phyloP scores from a whole-genome alignment of 2,888 invertebrate species.

The Rhingia campestris region DNA sequence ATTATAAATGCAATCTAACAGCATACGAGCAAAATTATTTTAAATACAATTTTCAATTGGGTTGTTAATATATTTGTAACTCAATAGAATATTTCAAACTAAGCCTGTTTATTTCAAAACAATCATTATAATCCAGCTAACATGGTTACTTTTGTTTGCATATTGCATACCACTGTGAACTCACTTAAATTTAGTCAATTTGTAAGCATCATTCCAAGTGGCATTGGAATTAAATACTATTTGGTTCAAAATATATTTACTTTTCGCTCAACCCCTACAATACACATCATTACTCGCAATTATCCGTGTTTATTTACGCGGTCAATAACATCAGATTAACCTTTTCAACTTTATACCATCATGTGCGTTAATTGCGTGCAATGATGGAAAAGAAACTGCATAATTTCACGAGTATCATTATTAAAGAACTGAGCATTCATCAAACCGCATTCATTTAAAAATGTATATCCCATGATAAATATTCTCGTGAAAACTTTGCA shows the following conservation, averaged over 20 bases:
- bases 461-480: constrained; percentile 22
- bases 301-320: constrained; percentile 39
- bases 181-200: neutral
- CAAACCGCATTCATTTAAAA: constrained; percentile 21
- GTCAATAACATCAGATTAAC: constrained; percentile 61
- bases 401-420: constrained; percentile 12
- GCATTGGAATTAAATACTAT: constrained; percentile 2
- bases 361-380: constrained; percentile 57
- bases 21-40: too few relatives aligned
- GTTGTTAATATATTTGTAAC: too few relatives aligned
- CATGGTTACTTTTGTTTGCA: too few relatives aligned
- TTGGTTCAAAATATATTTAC: constrained; percentile 16
- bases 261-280: constrained; percentile 4
- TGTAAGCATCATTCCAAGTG: neutral
- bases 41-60: too few relatives aligned
- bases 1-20: too few relatives aligned
- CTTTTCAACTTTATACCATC: constrained; percentile 52
- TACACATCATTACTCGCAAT: constrained; percentile 44
- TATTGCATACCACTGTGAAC: too few relatives aligned
- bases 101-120: too few relatives aligned
- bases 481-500: constrained; percentile 38
- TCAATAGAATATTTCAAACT: too few relatives aligned
- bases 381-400: constrained; percentile 19
- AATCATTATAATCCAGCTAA: too few relatives aligned
- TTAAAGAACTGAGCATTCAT: constrained; percentile 46